Evolutionary conservation across 2,113 vertebrate genomes (phyloP).

Genomic region (Beaufortia kweichowensis): DNA sequence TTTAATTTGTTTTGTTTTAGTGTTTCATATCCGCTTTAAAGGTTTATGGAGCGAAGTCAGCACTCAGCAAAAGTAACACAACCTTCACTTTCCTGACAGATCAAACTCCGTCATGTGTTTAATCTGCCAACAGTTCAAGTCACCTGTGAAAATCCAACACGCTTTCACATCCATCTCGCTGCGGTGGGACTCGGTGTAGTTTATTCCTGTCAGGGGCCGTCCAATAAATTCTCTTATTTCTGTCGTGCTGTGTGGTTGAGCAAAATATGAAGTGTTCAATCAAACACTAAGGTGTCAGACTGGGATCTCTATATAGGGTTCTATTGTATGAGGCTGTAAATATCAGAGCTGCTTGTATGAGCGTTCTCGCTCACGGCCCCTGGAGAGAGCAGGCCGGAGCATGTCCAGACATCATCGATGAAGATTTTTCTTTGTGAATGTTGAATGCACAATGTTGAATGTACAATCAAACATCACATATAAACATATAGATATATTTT

Average conservation of each 20-base stretch:
- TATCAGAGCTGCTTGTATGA: constrained; percentile 21
- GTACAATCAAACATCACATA: too few relatives aligned
- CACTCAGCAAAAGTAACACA: constrained; percentile 9
- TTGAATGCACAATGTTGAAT: too few relatives aligned
- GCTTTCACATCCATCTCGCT: constrained; percentile 25
- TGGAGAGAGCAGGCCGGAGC: background rate
- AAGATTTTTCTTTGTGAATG: background rate
- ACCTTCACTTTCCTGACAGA: constrained; percentile 22
- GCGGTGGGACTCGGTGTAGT: constrained; percentile 42
- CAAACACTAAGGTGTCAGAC: constrained; percentile 42
- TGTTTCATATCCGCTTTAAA: background rate
- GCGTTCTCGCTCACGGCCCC: background rate
- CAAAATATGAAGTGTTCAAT: constrained; percentile 55
- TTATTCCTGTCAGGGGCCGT: constrained; percentile 44
- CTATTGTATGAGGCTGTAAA: constrained; percentile 38
- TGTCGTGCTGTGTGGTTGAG: constrained; percentile 33
- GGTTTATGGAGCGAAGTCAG: constrained; percentile 3
- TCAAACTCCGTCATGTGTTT: constrained; percentile 26
- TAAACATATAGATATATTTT: too few relatives aligned
- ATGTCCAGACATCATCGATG: background rate
- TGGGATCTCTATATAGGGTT: constrained; percentile 33
- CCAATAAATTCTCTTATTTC: constrained; percentile 41
- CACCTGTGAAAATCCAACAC: constrained; percentile 44
- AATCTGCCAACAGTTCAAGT: constrained; percentile 41
- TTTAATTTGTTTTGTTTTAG: background rate